Base-by-base conservation (phyloP, 2,797 vertebrate genomes). In the Oryzias sinensis region DNA sequence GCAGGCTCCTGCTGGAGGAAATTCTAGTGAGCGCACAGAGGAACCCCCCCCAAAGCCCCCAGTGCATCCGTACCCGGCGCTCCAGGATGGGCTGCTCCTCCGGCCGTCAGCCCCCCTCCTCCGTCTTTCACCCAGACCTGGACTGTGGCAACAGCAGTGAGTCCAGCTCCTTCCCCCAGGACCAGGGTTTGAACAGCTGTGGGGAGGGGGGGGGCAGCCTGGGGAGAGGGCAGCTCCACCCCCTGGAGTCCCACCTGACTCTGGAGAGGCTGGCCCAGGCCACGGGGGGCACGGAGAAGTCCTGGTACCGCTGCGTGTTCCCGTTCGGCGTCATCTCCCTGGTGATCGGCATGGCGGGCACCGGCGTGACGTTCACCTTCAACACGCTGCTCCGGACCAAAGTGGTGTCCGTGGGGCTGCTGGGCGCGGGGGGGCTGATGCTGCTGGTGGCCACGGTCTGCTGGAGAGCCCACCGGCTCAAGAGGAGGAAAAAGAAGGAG, bases 301-400 rank as follows among this genome's bases (percentile, higher is more conserved):
- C 93, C 59, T 94, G 93, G 93, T 92, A 92, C 77, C 91, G 87
- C 62, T 93, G 92, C 25, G 87, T 91, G 48, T 94, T 92, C 73
- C 92, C 90, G 0, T 89, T 93, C 8, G 95, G 95, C 25, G 92
- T 96, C 53, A 95, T 97, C 66, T 94, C 95, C 0, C 79, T 96
- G n/a, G 95, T 97, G 73, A 95, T 97, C 1, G 95, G 95, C 48
- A 79, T 95, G 25, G 94, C 95, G 0, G 94, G 94, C 46, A 95
- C 94, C 0, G 94, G 93, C 41, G 95, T 96, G 72, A 95, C 95
- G n/a, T 95, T 95, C 89, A 94, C 84, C 68, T 96, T 94, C 64
- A 75, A 94, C 79, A 93, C 93, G 0, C 88, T 93, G 83, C 93
- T 90, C 79, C 94, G 95, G 69, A 94, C 94, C 74, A 95, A 94